Evolutionary conservation across 2,888 invertebrate species (phyloP).

Genomic region (Arenicola marina): DNA sequence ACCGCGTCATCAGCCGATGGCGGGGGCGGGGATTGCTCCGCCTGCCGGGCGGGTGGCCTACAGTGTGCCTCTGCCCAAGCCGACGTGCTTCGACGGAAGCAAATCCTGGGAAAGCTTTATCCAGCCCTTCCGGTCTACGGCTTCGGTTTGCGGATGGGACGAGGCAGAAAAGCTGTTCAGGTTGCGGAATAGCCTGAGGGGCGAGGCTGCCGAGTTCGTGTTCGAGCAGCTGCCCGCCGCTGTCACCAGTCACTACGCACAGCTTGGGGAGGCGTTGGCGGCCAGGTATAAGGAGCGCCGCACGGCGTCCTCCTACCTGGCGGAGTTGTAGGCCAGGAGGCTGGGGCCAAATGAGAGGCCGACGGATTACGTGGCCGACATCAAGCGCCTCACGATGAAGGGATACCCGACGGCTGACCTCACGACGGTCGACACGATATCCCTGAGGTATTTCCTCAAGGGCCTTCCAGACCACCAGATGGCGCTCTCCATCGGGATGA

Average conservation of each 20-base stretch:
- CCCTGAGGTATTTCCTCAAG: conserved; percentile 23
- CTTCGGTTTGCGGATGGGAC: conserved; percentile 15
- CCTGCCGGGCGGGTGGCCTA: background rate
- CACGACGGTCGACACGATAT: conserved; percentile 21
- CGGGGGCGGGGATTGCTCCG: too few relatives aligned
- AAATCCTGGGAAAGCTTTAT: conserved; percentile 18
- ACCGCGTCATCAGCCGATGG: too few relatives aligned
- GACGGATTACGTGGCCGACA: conserved; percentile 24
- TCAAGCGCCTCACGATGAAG: conserved; percentile 8
- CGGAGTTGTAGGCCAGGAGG: conserved; percentile 19
- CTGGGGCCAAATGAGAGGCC: conserved; percentile 15
- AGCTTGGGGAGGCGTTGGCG: conserved; percentile 9
- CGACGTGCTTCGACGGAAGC: conserved; percentile 18
- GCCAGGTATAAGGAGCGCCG: conserved; percentile 15
- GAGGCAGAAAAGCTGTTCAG: conserved; percentile 20
- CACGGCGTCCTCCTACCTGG: conserved; percentile 21
- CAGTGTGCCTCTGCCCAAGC: conserved; percentile 17
- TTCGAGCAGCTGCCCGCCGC: conserved; percentile 19
- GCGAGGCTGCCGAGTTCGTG: conserved; percentile 22
- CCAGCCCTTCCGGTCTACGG: conserved; percentile 13
- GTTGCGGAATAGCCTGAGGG: conserved; percentile 14
- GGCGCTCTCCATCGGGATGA: conserved; percentile 22
- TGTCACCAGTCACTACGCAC: conserved; percentile 6
- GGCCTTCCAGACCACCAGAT: conserved; percentile 19
- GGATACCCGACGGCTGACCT: conserved; percentile 12